These are phyloP conservation scores for Onychomys leucogaster DNA, from an alignment of 2,797 vertebrate genomes.

Conservation along the genomic window DNA sequence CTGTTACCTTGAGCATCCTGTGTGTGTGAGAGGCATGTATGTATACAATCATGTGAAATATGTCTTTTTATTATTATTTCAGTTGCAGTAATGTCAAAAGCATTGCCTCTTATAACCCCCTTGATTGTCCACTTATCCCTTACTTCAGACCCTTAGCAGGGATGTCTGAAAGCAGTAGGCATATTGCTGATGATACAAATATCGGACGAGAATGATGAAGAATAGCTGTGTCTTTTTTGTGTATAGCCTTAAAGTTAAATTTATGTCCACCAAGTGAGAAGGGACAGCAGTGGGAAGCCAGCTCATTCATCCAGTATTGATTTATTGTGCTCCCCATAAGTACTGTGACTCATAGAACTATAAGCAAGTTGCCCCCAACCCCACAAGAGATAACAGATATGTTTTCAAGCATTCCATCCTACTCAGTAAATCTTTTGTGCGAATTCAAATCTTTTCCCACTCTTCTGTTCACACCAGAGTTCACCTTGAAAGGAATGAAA, in stretches of 20 bases:
- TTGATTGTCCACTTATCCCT: slow-evolving; percentile 18
- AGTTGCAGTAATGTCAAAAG: slow-evolving; percentile 24
- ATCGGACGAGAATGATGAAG: slow-evolving; percentile 24
- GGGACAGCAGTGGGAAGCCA: not conserved
- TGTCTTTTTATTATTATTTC: slow-evolving; percentile 28
- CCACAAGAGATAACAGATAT: not conserved
- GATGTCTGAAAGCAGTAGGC: slow-evolving; percentile 55
- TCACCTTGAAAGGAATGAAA: slow-evolving; percentile 23
- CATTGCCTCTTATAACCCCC: slow-evolving; percentile 57
- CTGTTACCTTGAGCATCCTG: slow-evolving; percentile 72
- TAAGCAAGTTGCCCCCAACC: not conserved
- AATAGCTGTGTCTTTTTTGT: slow-evolving; percentile 38
- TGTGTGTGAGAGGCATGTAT: not conserved
- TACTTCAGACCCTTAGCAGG: slow-evolving; percentile 46
- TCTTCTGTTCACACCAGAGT: not conserved
- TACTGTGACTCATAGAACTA: not conserved
- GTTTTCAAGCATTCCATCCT: not conserved
- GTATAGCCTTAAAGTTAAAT: slow-evolving; percentile 31
- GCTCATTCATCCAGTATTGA: slow-evolving; percentile 21
- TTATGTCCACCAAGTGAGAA: not conserved
- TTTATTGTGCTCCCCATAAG: not conserved
- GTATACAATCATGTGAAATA: not conserved
- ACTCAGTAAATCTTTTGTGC: not conserved
- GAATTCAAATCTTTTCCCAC: slow-evolving; percentile 9
- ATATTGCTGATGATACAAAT: slow-evolving; percentile 49